phyloP scores from a whole-genome alignment of 2,113 vertebrate genomes.

The Taxidea taxus region DNA sequence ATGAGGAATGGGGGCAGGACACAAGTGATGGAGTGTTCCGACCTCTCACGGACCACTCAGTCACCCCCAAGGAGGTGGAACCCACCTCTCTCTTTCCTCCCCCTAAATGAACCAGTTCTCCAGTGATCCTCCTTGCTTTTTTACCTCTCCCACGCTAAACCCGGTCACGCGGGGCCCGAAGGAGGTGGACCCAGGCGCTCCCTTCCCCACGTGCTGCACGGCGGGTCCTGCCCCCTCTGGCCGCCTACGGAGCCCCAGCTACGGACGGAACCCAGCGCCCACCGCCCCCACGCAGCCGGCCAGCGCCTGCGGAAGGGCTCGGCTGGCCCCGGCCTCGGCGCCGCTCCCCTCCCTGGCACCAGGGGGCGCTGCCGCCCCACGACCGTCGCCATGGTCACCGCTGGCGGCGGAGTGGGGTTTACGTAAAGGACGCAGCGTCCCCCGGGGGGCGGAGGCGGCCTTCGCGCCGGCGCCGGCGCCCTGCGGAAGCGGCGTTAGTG shows the following conservation, averaged over 20 bases:
- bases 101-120: constrained; percentile 40
- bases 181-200: constrained; percentile 29
- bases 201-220: neutral
- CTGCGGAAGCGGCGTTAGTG: constrained; percentile 82
- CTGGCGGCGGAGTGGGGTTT: constrained; percentile 83
- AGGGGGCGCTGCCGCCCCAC: constrained; percentile 74
- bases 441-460: constrained; percentile 83
- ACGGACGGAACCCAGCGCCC: neutral
- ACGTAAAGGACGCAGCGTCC: constrained; percentile 86
- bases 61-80: constrained; percentile 17
- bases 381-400: constrained; percentile 83
- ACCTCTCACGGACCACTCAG: neutral
- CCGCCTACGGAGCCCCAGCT: neutral
- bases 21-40: neutral
- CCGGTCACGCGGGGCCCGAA: constrained; percentile 59
- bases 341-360: constrained; percentile 62
- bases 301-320: neutral
- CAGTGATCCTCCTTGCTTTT: constrained; percentile 50
- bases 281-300: neutral
- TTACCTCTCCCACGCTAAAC: constrained; percentile 63
- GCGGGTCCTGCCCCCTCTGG: neutral
- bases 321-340: neutral
- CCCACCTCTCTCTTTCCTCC: neutral
- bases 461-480: constrained; percentile 80
- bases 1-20: neutral